Conservation (phyloP, 2,113 vertebrate species). For the Athene cunicularia region DNA sequence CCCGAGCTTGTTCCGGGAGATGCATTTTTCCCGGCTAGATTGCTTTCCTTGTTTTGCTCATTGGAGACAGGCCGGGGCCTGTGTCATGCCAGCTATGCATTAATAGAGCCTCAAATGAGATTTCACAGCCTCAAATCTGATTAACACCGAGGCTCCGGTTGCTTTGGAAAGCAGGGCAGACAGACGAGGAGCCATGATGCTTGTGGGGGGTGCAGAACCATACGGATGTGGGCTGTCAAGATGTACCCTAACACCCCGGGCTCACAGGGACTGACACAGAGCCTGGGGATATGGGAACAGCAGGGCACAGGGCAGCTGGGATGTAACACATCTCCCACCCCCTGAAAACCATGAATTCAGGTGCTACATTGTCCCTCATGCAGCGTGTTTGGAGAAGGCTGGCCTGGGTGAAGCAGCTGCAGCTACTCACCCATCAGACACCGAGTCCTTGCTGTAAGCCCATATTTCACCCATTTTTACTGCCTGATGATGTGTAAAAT, state of each 20-base stretch:
- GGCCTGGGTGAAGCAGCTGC: neutral
- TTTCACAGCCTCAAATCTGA: slow-evolving; percentile 71
- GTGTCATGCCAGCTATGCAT: slow-evolving; percentile 54
- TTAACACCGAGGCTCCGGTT: slow-evolving; percentile 56
- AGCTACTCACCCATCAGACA: neutral
- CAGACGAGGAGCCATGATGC: neutral
- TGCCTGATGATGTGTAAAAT: neutral
- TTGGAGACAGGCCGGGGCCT: slow-evolving; percentile 56
- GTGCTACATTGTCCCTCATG: neutral
- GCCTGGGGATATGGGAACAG: neutral
- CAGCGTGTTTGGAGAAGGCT: neutral
- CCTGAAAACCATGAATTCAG: accelerated
- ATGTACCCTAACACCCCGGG: neutral
- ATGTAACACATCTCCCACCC: neutral
- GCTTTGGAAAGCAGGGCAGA: neutral
- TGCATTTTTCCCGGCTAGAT: neutral
- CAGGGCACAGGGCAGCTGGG: accelerated
- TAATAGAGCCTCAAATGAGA: slow-evolving; percentile 73
- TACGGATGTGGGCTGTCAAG: accelerated
- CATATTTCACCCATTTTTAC: neutral
- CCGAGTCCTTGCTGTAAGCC: neutral
- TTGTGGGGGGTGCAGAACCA: neutral
- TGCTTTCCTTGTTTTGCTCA: slow-evolving; percentile 36
- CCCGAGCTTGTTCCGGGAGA: neutral
- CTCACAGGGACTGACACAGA: accelerated